Conservation (phyloP, 2,113 vertebrate genomes). For the Prinia subflava region DNA sequence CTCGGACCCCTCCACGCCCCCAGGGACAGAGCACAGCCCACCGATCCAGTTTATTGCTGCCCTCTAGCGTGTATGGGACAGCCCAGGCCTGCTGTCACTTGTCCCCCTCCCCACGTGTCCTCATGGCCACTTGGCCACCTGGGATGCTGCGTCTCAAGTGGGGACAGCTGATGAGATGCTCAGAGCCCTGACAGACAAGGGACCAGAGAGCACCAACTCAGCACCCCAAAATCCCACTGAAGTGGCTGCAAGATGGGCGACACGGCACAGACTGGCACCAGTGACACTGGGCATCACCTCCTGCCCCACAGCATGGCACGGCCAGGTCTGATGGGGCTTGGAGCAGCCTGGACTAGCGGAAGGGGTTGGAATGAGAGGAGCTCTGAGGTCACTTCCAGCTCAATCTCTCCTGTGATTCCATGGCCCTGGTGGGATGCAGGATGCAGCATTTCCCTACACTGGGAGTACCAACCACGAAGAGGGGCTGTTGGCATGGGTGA, state of each 20-base stretch:
- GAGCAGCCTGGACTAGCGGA: background rate
- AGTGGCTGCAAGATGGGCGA: rapidly evolving
- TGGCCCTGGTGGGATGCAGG: background rate
- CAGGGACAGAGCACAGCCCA: background rate
- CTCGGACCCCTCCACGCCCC: rapidly evolving
- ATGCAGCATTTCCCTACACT: rapidly evolving
- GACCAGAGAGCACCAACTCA: background rate
- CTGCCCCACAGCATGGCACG: rapidly evolving
- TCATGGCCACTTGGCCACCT: rapidly evolving
- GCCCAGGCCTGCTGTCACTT: background rate
- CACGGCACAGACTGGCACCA: rapidly evolving
- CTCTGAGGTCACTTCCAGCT: background rate
- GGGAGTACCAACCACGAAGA: background rate
- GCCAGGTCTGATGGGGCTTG: too few relatives aligned
- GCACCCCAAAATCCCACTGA: background rate
- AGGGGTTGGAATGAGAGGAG: background rate
- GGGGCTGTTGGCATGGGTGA: background rate
- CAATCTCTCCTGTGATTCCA: background rate
- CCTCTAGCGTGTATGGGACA: constrained; percentile 47
- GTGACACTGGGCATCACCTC: background rate
- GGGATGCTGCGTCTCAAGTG: rapidly evolving
- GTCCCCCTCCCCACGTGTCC: background rate
- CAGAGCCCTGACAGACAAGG: background rate
- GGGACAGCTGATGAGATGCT: background rate
- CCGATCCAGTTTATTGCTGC: constrained; percentile 50